These are phyloP conservation scores for Geotria australis DNA, from an alignment of 2,797 vertebrate species.

Conservation along the genomic window DNA sequence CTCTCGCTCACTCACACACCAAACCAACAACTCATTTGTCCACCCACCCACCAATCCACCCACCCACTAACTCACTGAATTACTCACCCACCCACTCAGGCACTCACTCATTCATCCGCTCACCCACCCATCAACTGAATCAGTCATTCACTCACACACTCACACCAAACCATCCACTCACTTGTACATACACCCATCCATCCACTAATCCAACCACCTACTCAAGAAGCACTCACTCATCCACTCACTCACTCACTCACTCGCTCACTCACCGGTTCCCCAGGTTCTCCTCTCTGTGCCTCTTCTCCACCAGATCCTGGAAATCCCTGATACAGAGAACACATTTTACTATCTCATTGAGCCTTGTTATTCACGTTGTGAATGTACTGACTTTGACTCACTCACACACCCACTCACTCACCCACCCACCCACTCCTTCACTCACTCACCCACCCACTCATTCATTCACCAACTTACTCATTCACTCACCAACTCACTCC, in stretches of 20 bases:
- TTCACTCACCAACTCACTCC: neutral
- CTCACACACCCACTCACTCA: neutral
- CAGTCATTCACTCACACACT: neutral
- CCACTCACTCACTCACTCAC: neutral
- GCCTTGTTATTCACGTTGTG: no score
- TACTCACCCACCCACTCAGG: neutral
- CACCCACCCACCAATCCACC: neutral
- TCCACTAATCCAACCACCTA: no score
- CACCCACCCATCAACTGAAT: neutral
- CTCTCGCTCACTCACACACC: no score
- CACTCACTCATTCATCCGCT: neutral
- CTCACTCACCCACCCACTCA: neutral
- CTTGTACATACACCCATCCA: no score
- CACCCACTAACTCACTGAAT: neutral
- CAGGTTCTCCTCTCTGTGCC: neutral
- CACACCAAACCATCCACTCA: no score
- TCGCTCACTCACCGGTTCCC: neutral
- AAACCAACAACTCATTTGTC: no score
- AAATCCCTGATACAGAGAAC: no score
- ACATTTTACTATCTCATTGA: no score
- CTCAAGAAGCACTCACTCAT: no score
- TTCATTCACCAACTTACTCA: neutral
- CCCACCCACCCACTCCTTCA: neutral
- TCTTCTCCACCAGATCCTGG: neutral
- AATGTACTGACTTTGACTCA: neutral